Base-by-base conservation (phyloP, 2,888 invertebrate species). In the Apodemia zela region DNA sequence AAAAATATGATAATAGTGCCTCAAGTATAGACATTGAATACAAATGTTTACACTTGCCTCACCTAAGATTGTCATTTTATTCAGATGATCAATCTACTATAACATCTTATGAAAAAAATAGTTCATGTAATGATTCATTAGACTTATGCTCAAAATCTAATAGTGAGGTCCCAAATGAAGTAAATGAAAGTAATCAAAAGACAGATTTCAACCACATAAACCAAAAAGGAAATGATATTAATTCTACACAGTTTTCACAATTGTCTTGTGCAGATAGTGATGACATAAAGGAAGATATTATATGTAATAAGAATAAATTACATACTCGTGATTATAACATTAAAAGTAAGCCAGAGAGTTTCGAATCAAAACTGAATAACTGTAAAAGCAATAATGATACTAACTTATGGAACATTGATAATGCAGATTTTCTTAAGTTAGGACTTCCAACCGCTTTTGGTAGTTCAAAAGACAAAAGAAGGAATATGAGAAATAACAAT, bases 391-490 rank as follows among this genome's bases (percentile, higher is more conserved):
- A 64, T 15, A 21, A 57, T 3, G 49, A 61, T 25, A 8, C 10
- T 6, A 59, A 15, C 35, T 61, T 65, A 54, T 45, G 49, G 42
- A 38, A 51, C 11, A 35, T 51, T 51, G 51, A 63, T 42, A 21
- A 33, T 62, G 7, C 13, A 18, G 61, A 62, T 29, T 59, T 66
- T 42, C n/a, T 66, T 15, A 61, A 65, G 33, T 77, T 77, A 66
- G 79, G 78, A 7, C 72, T 81, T 21, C 85, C 84, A 64, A 73
- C 68, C 61, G 66, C 74, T 63, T 83, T 83, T 74, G 68, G 70
- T 6, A 75, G 71, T 63, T 68, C 69, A 57, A 80, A 77, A 72
- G 60, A 63, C 59, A 65, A 59, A 60, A 61, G 63, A 57, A 59
- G 38, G 3, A 45, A 45, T 25, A 8, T 11, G 11, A 38, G 35